Evolutionary conservation across 1,140 invertebrate genomes (phyloP).

Genomic region (Diuraphis noxia): DNA sequence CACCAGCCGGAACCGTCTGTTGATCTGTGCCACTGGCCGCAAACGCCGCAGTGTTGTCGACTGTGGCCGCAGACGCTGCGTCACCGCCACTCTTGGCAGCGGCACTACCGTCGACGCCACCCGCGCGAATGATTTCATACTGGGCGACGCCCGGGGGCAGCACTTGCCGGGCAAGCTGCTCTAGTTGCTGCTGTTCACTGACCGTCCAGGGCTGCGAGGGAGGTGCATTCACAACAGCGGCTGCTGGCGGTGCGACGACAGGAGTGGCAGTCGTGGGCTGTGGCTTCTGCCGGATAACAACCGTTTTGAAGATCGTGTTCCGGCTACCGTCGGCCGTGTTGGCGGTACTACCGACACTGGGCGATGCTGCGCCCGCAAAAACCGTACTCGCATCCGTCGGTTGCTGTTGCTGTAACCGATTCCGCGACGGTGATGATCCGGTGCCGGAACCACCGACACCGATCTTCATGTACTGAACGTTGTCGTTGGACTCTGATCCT

Average conservation of each 20-base stretch:
- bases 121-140: slow-evolving; percentile 76
- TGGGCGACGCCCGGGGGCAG: slow-evolving; percentile 72
- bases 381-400: neutral
- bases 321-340: neutral
- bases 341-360: neutral
- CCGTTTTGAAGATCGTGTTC: slow-evolving; percentile 27
- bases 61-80: neutral
- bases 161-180: slow-evolving; percentile 76
- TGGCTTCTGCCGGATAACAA: slow-evolving; percentile 14
- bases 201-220: slow-evolving; percentile 61
- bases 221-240: slow-evolving; percentile 56
- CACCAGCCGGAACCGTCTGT: neutral
- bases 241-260: slow-evolving; percentile 55
- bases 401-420: slow-evolving; percentile 45
- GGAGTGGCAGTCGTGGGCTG: neutral
- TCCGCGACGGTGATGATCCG: slow-evolving; percentile 29
- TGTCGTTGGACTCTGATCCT: slow-evolving; percentile 36
- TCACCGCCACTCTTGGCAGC: too few relatives aligned
- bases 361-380: neutral
- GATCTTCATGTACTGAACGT: slow-evolving; percentile 37
- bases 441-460: slow-evolving; percentile 51
- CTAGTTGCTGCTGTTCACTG: slow-evolving; percentile 67
- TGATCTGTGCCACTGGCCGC: neutral
- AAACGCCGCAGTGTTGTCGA: neutral
- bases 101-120: slow-evolving; percentile 64